Percentiles rank a stretch among this genome's conserved stretches.
phyloP scores from a whole-genome alignment of 2,888 invertebrate species.

The Phaonia tiefii region DNA sequence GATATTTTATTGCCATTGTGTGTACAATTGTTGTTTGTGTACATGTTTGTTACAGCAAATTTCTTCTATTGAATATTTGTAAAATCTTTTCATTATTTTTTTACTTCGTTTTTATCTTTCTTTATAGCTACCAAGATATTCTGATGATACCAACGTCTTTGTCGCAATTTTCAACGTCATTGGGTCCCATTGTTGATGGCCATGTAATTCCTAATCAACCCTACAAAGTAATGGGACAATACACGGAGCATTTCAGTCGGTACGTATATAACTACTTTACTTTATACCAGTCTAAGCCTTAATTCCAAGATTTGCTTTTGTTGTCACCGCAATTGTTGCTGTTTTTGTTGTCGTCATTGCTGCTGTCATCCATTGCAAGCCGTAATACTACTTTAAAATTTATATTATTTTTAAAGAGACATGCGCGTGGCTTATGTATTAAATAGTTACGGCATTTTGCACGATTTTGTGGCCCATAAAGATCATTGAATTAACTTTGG shows the following conservation, averaged over 20 bases:
- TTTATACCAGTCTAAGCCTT: not conserved
- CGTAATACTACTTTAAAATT: conserved; percentile 26
- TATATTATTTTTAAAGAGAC: not conserved
- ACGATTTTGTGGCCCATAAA: not conserved
- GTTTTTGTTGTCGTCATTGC: conserved; percentile 9
- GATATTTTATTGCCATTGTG: too few relatives aligned
- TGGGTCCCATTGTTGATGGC: conserved; percentile 93
- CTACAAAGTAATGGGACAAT: conserved; percentile 87
- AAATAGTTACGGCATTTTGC: not conserved
- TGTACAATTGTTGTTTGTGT: conserved; percentile 70
- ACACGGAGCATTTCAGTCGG: conserved; percentile 88
- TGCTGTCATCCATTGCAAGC: conserved; percentile 36
- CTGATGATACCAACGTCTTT: conserved; percentile 85
- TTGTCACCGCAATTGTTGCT: conserved; percentile 39
- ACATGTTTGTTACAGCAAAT: conserved; percentile 72
- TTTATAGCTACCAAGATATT: conserved; percentile 85
- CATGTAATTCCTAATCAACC: conserved; percentile 92
- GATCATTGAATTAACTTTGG: not conserved
- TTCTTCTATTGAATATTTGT: conserved; percentile 41
- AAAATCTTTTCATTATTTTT: conserved; percentile 61
- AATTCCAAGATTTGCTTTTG: not conserved
- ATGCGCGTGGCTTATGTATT: not conserved
- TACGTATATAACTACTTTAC: too few relatives aligned
- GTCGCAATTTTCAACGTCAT: conserved; percentile 90
- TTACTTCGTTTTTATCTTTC: conserved; percentile 65